Evolutionary conservation across 2,113 vertebrate genomes (phyloP).

Genomic region (Panurus biarmicus): DNA sequence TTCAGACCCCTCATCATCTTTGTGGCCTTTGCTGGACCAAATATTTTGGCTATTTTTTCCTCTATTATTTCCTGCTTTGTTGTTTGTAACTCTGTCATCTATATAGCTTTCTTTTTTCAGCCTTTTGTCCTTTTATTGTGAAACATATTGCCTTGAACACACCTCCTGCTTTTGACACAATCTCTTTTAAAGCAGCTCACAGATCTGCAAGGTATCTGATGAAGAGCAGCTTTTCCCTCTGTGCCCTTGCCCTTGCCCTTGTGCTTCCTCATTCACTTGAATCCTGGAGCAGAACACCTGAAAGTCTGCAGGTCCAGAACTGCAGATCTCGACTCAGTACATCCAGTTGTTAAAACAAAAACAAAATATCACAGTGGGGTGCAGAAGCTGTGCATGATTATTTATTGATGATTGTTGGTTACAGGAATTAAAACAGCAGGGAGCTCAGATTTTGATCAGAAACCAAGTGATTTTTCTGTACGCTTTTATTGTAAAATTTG

Average conservation of each 20-base stretch:
- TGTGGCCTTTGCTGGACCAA: no score
- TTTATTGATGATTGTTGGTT: constrained; percentile 53
- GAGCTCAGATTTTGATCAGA: constrained; percentile 48
- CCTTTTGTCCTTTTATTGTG: neutral
- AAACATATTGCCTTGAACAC: neutral
- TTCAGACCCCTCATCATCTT: neutral
- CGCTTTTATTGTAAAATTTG: constrained; percentile 19
- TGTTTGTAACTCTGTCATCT: neutral
- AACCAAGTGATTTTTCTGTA: constrained; percentile 19
- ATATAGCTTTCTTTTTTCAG: neutral
- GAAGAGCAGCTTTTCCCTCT: neutral
- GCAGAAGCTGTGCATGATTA: constrained; percentile 14
- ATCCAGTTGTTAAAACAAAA: neutral
- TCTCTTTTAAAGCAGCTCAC: neutral
- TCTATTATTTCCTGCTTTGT: neutral
- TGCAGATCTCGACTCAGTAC: neutral
- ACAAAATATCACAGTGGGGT: neutral
- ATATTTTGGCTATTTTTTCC: neutral
- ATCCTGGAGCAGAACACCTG: neutral
- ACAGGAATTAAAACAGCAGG: constrained; percentile 51
- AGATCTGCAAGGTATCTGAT: neutral
- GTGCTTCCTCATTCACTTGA: neutral
- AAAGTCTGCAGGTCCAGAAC: neutral
- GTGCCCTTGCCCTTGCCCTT: neutral
- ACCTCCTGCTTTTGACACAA: neutral